Percentiles rank a stretch among this genome's conserved stretches.
Conservation (phyloP, 2,797 vertebrate genomes). For the Neostethus bicornis region DNA sequence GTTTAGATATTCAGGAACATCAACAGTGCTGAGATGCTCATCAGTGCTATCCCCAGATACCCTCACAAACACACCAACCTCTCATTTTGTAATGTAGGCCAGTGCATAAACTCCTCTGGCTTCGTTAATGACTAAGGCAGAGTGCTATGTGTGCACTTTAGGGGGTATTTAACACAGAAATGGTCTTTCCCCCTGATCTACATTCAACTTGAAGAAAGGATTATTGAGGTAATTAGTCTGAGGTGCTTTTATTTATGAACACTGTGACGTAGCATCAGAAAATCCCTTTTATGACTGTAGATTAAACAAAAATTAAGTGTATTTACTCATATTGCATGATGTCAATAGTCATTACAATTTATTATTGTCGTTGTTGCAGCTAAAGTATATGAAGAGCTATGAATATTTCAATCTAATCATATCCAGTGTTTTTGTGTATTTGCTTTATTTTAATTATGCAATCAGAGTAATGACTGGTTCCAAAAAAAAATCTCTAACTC, state of each 20-base stretch:
- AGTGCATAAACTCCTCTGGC: slow-evolving; percentile 43
- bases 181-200: slow-evolving; percentile 27
- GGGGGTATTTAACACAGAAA: slow-evolving; percentile 40
- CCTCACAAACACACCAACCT: slow-evolving; percentile 44
- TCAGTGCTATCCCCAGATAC: slow-evolving; percentile 45
- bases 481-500: too few species aligned
- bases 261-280: slow-evolving; percentile 13
- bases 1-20: not conserved
- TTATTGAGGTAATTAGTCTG: slow-evolving; percentile 30
- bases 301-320: too few species aligned
- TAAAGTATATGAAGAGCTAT: too few species aligned
- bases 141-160: slow-evolving; percentile 36
- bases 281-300: not conserved
- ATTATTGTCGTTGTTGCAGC: too few species aligned
- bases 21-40: slow-evolving; percentile 31
- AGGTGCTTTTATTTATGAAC: slow-evolving; percentile 8
- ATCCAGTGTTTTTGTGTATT: too few species aligned
- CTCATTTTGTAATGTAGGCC: slow-evolving; percentile 44
- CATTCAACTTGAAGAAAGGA: slow-evolving; percentile 21
- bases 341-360: too few species aligned
- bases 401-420: too few species aligned
- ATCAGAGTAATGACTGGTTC: too few species aligned
- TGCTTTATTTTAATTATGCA: too few species aligned
- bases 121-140: slow-evolving; percentile 46
- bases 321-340: too few species aligned